phyloP scores from a whole-genome alignment of 23 tunicate species.

The Halocynthia roretzi region DNA sequence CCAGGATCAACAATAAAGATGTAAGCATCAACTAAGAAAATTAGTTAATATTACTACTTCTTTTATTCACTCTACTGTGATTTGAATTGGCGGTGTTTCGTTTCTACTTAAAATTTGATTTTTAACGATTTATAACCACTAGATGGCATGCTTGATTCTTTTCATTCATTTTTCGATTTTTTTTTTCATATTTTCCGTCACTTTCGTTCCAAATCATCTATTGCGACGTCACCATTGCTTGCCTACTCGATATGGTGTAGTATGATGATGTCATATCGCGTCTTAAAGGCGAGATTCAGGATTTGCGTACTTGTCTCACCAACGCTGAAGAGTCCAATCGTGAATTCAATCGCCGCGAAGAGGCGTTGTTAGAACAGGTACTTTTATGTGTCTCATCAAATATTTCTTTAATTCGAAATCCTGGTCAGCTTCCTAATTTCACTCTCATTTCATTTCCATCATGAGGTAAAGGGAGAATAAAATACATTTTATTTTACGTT shows the following conservation, averaged over 20 bases:
- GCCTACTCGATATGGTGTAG: constrained; percentile 12
- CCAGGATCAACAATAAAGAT: not conserved
- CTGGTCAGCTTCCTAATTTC: not conserved
- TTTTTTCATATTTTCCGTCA: not conserved
- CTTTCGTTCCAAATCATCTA: not conserved
- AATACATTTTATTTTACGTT: no score
- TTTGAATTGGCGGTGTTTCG: no score
- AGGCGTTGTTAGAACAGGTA: constrained; percentile 44
- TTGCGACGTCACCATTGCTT: no score
- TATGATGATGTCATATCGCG: constrained; percentile 57
- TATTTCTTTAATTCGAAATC: not conserved
- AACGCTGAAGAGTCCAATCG: constrained; percentile 19
- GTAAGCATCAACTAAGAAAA: not conserved
- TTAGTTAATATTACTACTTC: no score
- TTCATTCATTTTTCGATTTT: constrained; percentile 1
- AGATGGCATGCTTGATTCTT: not conserved
- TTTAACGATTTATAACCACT: no score
- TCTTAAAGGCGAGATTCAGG: constrained; percentile 50
- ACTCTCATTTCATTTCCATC: not conserved
- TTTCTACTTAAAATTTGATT: no score
- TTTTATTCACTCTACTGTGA: no score
- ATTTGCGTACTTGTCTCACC: constrained; percentile 21
- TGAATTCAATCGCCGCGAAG: constrained; percentile 18
- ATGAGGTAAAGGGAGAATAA: no score
- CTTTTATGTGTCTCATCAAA: not conserved